Conservation (phyloP, 2,113 vertebrate species). For the Aspidoscelis tigris region DNA sequence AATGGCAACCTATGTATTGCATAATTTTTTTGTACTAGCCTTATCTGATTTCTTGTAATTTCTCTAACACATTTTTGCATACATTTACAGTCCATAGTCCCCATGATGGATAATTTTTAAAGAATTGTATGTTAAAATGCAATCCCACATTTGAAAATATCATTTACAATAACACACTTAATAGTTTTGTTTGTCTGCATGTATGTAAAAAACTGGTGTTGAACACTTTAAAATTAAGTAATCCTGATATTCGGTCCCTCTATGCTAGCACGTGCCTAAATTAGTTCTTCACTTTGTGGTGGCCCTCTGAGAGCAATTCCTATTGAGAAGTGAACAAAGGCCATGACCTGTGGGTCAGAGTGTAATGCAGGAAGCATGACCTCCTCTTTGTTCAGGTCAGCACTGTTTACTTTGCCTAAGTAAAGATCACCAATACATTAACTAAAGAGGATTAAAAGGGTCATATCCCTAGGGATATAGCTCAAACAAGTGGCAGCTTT, state of each 20-base stretch:
- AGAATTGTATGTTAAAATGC: no score
- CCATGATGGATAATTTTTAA: no score
- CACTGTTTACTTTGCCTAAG: conserved; percentile 93
- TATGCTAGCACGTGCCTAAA: conserved; percentile 86
- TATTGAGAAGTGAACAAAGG: conserved; percentile 87
- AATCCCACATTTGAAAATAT: conserved; percentile 10
- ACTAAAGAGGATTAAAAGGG: conserved; percentile 90
- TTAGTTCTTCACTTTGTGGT: conserved; percentile 87
- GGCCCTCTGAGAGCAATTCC: conserved; percentile 87
- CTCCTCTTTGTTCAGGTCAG: conserved; percentile 80
- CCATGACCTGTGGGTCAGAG: conserved; percentile 87
- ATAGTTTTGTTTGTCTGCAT: neutral
- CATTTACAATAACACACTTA: conserved; percentile 19
- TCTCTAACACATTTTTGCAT: neutral
- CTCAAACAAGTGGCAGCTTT: conserved; percentile 75
- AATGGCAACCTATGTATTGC: neutral
- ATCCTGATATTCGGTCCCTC: conserved; percentile 67
- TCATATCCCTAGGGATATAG: conserved; percentile 83
- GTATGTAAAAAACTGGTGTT: neutral
- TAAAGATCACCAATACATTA: conserved; percentile 94
- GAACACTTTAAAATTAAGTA: conserved; percentile 33
- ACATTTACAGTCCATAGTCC: neutral
- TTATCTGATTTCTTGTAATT: neutral
- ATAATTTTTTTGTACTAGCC: neutral
- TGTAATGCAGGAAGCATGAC: conserved; percentile 85